Evolutionary conservation across 2,797 vertebrate species (phyloP).

Genomic region (Tokudaia tokunoshimensis): DNA sequence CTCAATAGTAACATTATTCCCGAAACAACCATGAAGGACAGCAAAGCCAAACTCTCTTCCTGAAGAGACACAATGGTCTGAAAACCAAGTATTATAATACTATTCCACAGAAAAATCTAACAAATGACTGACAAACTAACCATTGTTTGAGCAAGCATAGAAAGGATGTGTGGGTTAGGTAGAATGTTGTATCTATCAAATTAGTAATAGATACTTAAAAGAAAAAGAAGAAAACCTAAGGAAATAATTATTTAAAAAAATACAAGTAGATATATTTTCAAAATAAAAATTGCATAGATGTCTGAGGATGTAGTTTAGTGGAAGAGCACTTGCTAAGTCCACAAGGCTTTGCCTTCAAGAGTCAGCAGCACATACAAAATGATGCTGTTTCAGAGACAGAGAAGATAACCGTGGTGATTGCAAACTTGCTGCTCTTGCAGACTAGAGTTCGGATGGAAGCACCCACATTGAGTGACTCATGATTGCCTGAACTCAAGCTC

Average conservation of each 20-base stretch:
- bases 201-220: neutral
- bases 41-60: neutral
- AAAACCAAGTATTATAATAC: neutral
- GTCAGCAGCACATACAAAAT: neutral
- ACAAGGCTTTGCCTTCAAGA: neutral
- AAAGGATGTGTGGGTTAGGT: neutral
- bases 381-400: neutral
- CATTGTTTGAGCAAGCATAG: neutral
- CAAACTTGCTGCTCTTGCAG: neutral
- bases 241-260: neutral
- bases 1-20: neutral
- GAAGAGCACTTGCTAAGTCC: neutral
- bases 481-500: neutral
- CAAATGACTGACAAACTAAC: neutral
- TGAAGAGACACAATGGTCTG: neutral
- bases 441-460: neutral
- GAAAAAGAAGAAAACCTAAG: neutral
- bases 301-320: neutral
- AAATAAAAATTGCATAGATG: neutral
- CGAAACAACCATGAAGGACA: neutral
- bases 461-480: no score
- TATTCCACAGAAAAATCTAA: neutral
- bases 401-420: neutral
- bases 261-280: neutral
- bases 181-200: neutral